These are phyloP conservation scores for Eugnorisma glareosa DNA, from an alignment of 2,888 invertebrate species.

Conservation along the genomic window DNA sequence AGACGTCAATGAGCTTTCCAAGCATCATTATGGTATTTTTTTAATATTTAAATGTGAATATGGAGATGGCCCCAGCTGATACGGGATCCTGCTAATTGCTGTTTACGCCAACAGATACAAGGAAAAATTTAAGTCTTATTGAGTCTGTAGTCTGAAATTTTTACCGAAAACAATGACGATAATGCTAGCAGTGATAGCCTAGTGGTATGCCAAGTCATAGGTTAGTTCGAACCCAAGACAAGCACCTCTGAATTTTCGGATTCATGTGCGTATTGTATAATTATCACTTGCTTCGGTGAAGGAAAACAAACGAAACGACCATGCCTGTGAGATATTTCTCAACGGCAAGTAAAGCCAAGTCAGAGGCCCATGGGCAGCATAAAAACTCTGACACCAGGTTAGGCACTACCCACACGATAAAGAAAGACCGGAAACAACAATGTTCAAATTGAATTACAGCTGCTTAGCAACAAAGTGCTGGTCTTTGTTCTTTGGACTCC, in stretches of 20 bases:
- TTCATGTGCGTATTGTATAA: too few species aligned
- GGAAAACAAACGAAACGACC: too few species aligned
- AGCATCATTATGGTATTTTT: background rate
- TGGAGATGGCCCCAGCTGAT: constrained; percentile 1
- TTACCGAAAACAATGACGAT: background rate
- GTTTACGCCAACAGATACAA: background rate
- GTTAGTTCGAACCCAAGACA: too few species aligned
- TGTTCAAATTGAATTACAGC: background rate
- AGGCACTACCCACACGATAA: too few species aligned
- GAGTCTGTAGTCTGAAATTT: background rate
- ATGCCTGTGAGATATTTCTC: too few species aligned
- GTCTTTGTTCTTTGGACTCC: background rate
- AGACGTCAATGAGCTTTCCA: background rate
- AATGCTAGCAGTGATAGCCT: too few species aligned
- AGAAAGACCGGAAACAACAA: background rate
- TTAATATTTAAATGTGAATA: constrained; percentile 3
- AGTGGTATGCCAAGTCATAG: too few species aligned
- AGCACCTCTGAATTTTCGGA: too few species aligned
- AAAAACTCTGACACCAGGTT: too few species aligned
- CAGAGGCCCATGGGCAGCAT: too few species aligned
- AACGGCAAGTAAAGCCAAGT: too few species aligned
- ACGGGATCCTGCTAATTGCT: constrained; percentile 5
- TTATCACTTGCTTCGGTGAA: too few species aligned
- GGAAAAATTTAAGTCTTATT: background rate
- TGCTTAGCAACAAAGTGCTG: background rate